phyloP scores from a whole-genome alignment of 2,888 invertebrate species.

The Ochropacha duplaris region DNA sequence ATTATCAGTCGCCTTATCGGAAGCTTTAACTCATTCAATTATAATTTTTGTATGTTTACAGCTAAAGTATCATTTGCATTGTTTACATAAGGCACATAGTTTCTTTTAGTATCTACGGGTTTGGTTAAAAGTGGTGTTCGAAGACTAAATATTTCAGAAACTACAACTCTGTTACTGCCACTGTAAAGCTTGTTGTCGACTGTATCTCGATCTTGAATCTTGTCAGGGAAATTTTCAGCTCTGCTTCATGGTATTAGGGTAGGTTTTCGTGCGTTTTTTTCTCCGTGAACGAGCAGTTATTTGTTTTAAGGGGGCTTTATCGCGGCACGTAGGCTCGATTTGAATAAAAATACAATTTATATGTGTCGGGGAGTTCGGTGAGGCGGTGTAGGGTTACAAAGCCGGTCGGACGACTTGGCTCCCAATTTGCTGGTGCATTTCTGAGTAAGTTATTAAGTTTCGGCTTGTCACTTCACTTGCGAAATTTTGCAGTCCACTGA shows the following conservation, averaged over 20 bases:
- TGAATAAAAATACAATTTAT: constrained; percentile 83
- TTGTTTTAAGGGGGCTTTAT: constrained; percentile 79
- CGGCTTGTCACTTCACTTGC: constrained; percentile 79
- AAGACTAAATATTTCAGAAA: constrained; percentile 54
- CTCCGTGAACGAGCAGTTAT: constrained; percentile 63
- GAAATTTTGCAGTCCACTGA: constrained; percentile 74
- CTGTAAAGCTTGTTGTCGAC: constrained; percentile 65
- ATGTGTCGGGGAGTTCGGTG: constrained; percentile 76
- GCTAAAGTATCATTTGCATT: constrained; percentile 53
- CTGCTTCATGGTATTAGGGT: constrained; percentile 47
- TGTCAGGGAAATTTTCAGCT: constrained; percentile 36
- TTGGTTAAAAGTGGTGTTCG: constrained; percentile 56
- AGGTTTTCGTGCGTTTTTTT: constrained; percentile 37
- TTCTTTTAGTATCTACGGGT: constrained; percentile 48
- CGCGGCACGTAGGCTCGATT: constrained; percentile 77
- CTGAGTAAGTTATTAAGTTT: constrained; percentile 83
- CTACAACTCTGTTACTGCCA: constrained; percentile 71
- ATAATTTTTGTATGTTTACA: constrained; percentile 47
- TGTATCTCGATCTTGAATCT: constrained; percentile 37
- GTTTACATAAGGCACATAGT: constrained; percentile 44
- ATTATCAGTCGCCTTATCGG: constrained; percentile 53
- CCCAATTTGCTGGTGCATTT: constrained; percentile 81
- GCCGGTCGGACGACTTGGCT: constrained; percentile 72
- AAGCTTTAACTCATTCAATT: constrained; percentile 41
- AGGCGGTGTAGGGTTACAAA: constrained; percentile 76